Conservation (phyloP, 1,140 invertebrate genomes). For the Eumaeus atala region DNA sequence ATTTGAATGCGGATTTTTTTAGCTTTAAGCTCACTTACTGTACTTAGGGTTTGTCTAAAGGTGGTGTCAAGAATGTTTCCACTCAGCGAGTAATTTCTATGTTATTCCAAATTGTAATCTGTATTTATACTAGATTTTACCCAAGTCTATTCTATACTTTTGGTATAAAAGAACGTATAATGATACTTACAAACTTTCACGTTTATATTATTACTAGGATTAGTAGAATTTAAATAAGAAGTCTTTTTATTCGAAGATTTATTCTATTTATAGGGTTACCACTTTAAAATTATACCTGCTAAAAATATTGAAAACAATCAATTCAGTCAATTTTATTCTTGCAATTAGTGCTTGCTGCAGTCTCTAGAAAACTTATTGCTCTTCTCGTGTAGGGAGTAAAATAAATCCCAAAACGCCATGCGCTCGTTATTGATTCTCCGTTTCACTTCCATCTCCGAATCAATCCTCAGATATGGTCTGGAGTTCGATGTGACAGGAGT, state of each 20-base stretch:
- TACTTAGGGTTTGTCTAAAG: too few species aligned
- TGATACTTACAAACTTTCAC: too few species aligned
- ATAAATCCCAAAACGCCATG: slow-evolving; percentile 63
- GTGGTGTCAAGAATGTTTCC: too few species aligned
- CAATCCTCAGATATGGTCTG: slow-evolving; percentile 49
- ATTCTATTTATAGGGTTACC: not conserved
- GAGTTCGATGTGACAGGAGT: slow-evolving; percentile 29
- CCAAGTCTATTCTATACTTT: too few species aligned
- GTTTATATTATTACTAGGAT: too few species aligned
- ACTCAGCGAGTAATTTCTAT: too few species aligned
- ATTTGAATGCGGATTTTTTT: too few species aligned
- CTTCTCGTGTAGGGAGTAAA: slow-evolving; percentile 43
- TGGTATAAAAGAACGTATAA: too few species aligned
- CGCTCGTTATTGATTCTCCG: slow-evolving; percentile 43
- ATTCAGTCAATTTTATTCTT: not conserved
- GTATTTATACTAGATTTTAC: too few species aligned
- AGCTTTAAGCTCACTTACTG: too few species aligned
- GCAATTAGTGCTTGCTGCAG: slow-evolving; percentile 21
- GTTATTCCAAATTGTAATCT: too few species aligned
- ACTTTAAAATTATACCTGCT: not conserved
- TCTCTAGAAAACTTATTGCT: slow-evolving; percentile 36
- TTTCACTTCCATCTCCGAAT: slow-evolving; percentile 38
- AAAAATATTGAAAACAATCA: not conserved
- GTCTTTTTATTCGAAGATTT: not conserved
- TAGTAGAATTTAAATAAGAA: too few species aligned